Percentiles rank a stretch among this genome's conserved stretches.
These are phyloP conservation scores for Apis mellifera DNA, from an alignment of 1,140 invertebrate species.

Conservation along the genomic window DNA sequence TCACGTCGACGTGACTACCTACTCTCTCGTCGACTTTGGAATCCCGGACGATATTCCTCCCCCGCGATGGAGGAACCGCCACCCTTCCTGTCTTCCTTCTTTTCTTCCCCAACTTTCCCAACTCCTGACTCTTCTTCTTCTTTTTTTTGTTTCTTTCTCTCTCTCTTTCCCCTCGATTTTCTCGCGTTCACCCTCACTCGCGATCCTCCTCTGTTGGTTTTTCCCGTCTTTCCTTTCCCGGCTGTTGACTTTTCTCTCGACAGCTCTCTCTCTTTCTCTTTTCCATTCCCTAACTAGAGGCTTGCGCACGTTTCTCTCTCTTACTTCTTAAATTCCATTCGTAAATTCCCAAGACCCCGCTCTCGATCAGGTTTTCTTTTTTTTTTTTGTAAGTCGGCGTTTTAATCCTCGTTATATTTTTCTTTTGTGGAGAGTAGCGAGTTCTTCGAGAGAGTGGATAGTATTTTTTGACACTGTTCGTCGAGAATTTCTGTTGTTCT, in stretches of 20 bases:
- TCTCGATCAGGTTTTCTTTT: background rate
- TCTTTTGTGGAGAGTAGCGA: too few species aligned
- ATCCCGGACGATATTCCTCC: constrained; percentile 39
- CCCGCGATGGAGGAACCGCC: background rate
- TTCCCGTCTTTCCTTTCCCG: constrained; percentile 12
- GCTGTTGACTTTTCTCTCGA: constrained; percentile 31
- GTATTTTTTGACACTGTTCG: too few species aligned
- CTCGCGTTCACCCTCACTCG: constrained; percentile 16
- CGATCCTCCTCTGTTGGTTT: constrained; percentile 19
- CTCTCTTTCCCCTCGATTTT: constrained; percentile 24
- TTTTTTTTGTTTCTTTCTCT: background rate
- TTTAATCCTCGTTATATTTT: background rate
- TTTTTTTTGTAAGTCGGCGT: background rate
- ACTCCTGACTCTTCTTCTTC: background rate
- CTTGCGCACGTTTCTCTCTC: too few species aligned
- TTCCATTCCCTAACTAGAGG: too few species aligned
- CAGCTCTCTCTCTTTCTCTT: background rate
- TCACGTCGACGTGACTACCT: constrained; percentile 72
- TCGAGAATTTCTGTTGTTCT: too few species aligned
- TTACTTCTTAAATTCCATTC: background rate
- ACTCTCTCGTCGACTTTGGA: constrained; percentile 68
- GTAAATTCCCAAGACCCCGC: background rate
- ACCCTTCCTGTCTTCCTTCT: background rate
- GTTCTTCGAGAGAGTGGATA: too few species aligned
- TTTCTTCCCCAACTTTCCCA: background rate